These are phyloP conservation scores for Palythoa heliodiscus DNA, from an alignment of 92 coral and sea anemone genomes.

Conservation along the genomic window DNA sequence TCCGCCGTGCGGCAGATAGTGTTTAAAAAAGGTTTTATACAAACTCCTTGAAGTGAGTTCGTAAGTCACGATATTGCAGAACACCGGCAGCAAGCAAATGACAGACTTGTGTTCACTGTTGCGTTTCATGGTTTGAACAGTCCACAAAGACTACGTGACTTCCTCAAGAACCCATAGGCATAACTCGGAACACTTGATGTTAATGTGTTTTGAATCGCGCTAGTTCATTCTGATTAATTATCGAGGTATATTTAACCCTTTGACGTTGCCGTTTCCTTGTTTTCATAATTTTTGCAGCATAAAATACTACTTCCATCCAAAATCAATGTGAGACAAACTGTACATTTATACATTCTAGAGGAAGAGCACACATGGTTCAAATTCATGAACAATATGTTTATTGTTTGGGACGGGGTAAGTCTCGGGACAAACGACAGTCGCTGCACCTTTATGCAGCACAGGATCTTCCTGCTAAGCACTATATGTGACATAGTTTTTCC, in stretches of 20 bases:
- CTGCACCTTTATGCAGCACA: neutral
- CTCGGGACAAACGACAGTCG: neutral
- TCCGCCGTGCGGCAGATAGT: conserved; percentile 1
- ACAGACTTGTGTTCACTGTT: conserved; percentile 1
- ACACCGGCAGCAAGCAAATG: conserved; percentile 14
- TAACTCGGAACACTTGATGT: conserved; percentile 6
- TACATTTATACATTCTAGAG: neutral
- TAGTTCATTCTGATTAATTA: conserved; percentile 15
- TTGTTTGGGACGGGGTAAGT: conserved; percentile 31
- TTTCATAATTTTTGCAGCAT: neutral
- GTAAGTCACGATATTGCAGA: conserved; percentile 31
- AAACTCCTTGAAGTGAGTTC: neutral
- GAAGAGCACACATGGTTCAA: conserved; percentile 26
- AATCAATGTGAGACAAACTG: conserved; percentile 18
- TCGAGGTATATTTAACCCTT: conserved; percentile 5
- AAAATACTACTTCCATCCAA: neutral
- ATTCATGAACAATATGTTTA: conserved; percentile 27
- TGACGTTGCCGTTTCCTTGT: neutral
- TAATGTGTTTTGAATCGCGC: neutral
- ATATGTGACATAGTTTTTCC: conserved; percentile 10
- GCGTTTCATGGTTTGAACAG: conserved; percentile 1
- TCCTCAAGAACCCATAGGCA: neutral
- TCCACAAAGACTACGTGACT: conserved; percentile 33
- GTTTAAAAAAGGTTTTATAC: neutral
- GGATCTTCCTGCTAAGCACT: neutral